Evolutionary conservation across 1,140 invertebrate genomes (phyloP), one percentile per base, ranked within the genome.

Genomic region (Diorhabda elongata): DNA sequence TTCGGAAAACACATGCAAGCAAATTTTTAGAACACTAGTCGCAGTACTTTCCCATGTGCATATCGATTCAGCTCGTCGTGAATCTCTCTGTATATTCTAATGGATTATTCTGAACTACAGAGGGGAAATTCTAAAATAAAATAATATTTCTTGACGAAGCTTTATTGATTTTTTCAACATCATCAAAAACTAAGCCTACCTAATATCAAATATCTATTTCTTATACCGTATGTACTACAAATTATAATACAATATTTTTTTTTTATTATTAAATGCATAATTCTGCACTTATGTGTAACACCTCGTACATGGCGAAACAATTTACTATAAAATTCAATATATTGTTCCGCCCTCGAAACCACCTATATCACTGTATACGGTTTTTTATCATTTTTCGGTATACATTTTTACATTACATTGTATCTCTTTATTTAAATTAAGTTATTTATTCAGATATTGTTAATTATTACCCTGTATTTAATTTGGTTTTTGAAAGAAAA

Each of bases 151-250:
- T 73, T 77, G 74, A 78, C 77, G 75, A 80, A 80, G 78, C 78
- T 78, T 78, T 78, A 76, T 77, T 79, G 73, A 75, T 79, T 79
- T 80, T 77, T 80, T 79, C 76, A 80, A 80, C 78, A 80, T 80
- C 77, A 76, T 79, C 77, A 78, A 80, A 80, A 80, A 80, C 78
- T 80, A 80, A 75, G 74, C 73, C 78, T 80, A 80, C 74, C 77
- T 80, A 80, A 75, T 79, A 79, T 80, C 77, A 79, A 80, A 79
- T 78, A 78, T 78, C 77, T 80, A 78, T 78, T 73, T 73, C 73
- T 70, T 76, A 74, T 79, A 77, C 72, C 74, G 69, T 74, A 77
- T 74, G 76, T 76, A 75, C 76, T 78, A 78, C 72, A 73, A 76
- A 68, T 78, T 77, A 77, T 79, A 77, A 74, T 77, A 79, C 76